Conservation (phyloP, 92 coral and sea anemone genomes). For the Bergia puertoricense region DNA sequence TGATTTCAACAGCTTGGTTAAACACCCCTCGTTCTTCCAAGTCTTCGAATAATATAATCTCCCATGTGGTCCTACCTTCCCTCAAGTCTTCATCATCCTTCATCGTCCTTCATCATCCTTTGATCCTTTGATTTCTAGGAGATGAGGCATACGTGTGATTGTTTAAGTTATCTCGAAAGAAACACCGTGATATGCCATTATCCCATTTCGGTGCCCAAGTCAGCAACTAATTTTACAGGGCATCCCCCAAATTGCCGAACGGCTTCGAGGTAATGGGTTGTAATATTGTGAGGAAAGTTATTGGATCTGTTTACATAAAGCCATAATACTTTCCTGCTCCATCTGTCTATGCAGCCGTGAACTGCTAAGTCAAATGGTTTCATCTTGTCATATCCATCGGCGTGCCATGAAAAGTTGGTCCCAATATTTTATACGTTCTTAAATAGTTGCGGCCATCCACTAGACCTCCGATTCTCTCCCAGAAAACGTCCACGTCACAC, state of each 20-base stretch:
- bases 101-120: too few relatives aligned
- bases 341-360: constrained; percentile 36
- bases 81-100: too few relatives aligned
- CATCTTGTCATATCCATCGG: not conserved
- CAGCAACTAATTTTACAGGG: too few relatives aligned
- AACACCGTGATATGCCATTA: too few relatives aligned
- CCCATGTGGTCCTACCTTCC: too few relatives aligned
- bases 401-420: not conserved
- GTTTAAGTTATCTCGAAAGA: too few relatives aligned
- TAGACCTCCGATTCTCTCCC: not conserved
- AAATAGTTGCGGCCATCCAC: not conserved
- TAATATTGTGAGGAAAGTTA: constrained; percentile 34
- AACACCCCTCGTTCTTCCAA: too few relatives aligned
- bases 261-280: constrained; percentile 6
- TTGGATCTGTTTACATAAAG: constrained; percentile 40
- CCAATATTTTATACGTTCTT: not conserved
- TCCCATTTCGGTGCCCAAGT: too few relatives aligned
- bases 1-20: too few relatives aligned
- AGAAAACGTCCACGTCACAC: not conserved
- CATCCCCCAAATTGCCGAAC: constrained; percentile 9
- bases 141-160: too few relatives aligned
- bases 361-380: not conserved
- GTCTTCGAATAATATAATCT: too few relatives aligned
- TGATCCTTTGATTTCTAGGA: too few relatives aligned
- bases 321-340: constrained; percentile 47